Evolutionary conservation across 2,888 invertebrate species (phyloP).

Genomic region (Cephus sareptanus): DNA sequence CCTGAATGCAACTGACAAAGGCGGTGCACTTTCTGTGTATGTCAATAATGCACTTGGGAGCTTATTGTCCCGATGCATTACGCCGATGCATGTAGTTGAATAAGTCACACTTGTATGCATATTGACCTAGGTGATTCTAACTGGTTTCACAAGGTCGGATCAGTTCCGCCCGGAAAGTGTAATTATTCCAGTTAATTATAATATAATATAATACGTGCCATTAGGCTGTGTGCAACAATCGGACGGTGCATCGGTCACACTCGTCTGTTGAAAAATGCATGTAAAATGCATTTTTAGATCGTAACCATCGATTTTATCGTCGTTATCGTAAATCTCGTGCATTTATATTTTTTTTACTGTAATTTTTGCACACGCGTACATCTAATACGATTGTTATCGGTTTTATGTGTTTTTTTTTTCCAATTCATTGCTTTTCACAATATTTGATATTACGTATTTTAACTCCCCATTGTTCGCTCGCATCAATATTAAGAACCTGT

Average conservation of each 20-base stretch:
- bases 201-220: background rate
- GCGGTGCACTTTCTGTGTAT: background rate
- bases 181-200: background rate
- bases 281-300: background rate
- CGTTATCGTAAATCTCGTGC: background rate
- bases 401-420: no score
- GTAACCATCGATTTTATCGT: background rate
- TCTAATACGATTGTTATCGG: no score
- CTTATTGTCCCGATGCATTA: background rate
- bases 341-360: no score
- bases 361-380: no score
- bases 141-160: background rate
- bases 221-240: background rate
- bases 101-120: background rate
- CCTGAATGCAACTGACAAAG: background rate
- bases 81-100: background rate
- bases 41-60: background rate
- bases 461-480: rapidly evolving
- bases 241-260: background rate
- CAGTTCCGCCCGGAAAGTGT: background rate
- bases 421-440: background rate
- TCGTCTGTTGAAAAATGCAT: background rate
- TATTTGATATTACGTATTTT: background rate
- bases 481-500: background rate
- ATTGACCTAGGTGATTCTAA: background rate